Percentiles rank a stretch among this genome's conserved stretches.
Conservation (phyloP, 2,113 vertebrate species). For the Larimichthys crocea region DNA sequence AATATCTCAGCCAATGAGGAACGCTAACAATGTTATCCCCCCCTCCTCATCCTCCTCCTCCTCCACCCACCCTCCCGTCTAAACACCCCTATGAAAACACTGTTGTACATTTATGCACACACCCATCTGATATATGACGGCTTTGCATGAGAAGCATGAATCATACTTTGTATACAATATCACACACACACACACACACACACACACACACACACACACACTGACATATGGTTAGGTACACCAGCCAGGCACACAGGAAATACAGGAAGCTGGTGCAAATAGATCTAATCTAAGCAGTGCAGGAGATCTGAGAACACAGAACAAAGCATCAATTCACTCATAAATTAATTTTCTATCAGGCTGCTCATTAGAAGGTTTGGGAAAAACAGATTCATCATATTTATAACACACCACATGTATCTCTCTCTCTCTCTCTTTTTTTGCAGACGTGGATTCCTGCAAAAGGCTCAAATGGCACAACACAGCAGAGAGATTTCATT, state of each 20-base stretch:
- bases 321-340: constrained; percentile 41
- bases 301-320: constrained; percentile 34
- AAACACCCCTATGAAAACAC: constrained; percentile 39
- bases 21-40: constrained; percentile 24
- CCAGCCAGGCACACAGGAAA: constrained; percentile 54
- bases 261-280: constrained; percentile 43
- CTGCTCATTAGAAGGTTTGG: constrained; percentile 8
- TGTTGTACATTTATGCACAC: constrained; percentile 28
- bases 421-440: neutral
- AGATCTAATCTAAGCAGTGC: constrained; percentile 51
- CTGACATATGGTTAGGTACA: constrained; percentile 39
- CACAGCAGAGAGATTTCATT: neutral
- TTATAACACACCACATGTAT: neutral
- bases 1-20: constrained; percentile 80
- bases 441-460: neutral
- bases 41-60: neutral
- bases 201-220: neutral
- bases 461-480: neutral
- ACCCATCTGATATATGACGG: constrained; percentile 40
- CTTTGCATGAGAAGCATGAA: constrained; percentile 34
- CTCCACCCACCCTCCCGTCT: constrained; percentile 4
- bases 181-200: constrained; percentile 4
- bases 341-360: constrained; percentile 27
- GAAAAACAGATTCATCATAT: constrained; percentile 36
- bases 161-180: constrained; percentile 44